Conservation (phyloP, 2,888 invertebrate species). For the Caenorhabditis imperialis region DNA sequence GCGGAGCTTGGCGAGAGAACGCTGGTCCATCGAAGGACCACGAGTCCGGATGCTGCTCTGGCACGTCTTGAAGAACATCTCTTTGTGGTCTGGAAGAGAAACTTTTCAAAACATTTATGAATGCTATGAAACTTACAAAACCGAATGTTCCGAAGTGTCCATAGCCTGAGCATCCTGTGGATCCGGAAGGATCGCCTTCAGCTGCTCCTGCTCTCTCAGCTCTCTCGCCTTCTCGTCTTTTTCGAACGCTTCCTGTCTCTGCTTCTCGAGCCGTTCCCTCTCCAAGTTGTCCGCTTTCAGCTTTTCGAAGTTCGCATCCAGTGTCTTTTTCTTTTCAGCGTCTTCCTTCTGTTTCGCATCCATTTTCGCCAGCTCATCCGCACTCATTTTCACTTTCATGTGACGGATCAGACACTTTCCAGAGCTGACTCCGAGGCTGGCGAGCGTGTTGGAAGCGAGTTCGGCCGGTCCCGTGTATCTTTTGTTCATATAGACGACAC, state of each 20-base stretch:
- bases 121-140: no score
- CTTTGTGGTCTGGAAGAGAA: conserved; percentile 15
- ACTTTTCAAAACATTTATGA: no score
- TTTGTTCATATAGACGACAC: conserved; percentile 66
- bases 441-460: conserved; percentile 42
- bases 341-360: conserved; percentile 46
- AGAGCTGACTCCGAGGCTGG: conserved; percentile 51
- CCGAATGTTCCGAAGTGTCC: conserved; percentile 16
- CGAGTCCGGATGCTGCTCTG: conserved; percentile 23
- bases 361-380: conserved; percentile 51
- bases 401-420: conserved; percentile 58
- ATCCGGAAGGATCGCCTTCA: conserved; percentile 15
- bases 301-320: conserved; percentile 41
- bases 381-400: conserved; percentile 39
- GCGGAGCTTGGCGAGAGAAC: conserved; percentile 32
- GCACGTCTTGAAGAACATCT: conserved; percentile 45
- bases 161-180: conserved; percentile 5
- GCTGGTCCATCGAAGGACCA: conserved; percentile 57
- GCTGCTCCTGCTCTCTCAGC: conserved; percentile 39
- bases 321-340: conserved; percentile 24
- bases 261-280: conserved; percentile 52
- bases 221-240: conserved; percentile 41
- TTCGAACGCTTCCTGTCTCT: conserved; percentile 44
- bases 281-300: conserved; percentile 62
- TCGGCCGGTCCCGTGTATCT: conserved; percentile 50